Conservation (phyloP, 1,140 invertebrate genomes). For the Bathynomus jamesi region DNA sequence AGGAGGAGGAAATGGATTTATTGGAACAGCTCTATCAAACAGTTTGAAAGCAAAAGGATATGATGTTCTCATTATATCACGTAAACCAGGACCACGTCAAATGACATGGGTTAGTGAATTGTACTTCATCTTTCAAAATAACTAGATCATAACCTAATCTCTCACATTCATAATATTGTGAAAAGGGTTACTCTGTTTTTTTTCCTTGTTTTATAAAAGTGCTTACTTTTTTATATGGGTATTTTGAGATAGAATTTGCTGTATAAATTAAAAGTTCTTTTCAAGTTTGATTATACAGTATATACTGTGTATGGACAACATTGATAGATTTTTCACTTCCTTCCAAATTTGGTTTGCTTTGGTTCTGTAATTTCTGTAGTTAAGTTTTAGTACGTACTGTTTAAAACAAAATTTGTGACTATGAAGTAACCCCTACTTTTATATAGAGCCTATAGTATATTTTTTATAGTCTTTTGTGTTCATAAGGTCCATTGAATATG, state of each 20-base stretch:
- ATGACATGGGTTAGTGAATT: conserved; percentile 65
- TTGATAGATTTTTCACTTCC: conserved; percentile 8
- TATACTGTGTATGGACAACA: neutral
- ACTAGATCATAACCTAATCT: too few relatives aligned
- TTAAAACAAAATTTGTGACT: neutral
- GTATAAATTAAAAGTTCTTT: neutral
- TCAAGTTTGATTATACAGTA: neutral
- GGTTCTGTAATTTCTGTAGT: neutral
- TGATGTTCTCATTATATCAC: conserved; percentile 65
- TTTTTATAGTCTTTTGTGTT: neutral
- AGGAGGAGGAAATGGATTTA: conserved; percentile 84
- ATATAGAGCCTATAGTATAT: neutral
- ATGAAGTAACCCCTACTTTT: neutral
- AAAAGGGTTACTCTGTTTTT: neutral
- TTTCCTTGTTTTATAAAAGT: neutral
- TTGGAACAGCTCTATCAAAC: conserved; percentile 62
- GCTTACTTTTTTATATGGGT: neutral
- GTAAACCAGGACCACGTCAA: conserved; percentile 61
- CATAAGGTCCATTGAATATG: too few relatives aligned
- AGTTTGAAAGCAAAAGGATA: conserved; percentile 59
- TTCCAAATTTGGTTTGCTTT: neutral
- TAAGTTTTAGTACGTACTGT: neutral
- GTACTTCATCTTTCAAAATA: too few relatives aligned
- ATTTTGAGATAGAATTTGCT: neutral
- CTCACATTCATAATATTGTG: conserved; percentile 7